Percentiles rank a stretch among this genome's conserved stretches.
phyloP scores from a whole-genome alignment of 2,888 invertebrate genomes.

The Diploptera punctata region DNA sequence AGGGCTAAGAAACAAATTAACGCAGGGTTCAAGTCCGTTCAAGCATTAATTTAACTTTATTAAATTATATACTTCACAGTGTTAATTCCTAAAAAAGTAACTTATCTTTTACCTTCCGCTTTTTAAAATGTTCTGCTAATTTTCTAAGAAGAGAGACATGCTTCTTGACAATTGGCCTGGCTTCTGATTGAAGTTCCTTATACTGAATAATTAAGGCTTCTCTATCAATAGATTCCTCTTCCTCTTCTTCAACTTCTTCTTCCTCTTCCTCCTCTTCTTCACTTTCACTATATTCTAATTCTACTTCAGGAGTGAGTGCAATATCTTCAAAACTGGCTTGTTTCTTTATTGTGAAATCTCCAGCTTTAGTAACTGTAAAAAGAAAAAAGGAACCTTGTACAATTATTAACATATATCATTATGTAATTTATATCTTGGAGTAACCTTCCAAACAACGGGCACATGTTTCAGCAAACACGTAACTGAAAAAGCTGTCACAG shows the following conservation, averaged over 20 bases:
- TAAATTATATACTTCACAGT: no score
- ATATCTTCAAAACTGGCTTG: background rate
- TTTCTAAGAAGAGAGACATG: conserved; percentile 52
- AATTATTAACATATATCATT: no score
- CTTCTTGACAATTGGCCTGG: conserved; percentile 40
- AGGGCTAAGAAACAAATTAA: no score
- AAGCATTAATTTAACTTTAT: no score
- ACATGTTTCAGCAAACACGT: no score
- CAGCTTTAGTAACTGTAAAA: background rate
- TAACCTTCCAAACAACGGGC: no score
- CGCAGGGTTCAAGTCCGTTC: no score
- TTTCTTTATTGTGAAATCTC: background rate
- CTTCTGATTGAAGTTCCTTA: conserved; percentile 39
- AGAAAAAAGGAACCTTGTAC: no score
- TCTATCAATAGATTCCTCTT: conserved; percentile 43
- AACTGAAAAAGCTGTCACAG: no score
- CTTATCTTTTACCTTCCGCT: no score
- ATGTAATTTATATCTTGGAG: no score
- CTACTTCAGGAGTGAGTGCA: background rate
- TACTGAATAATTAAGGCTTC: conserved; percentile 42
- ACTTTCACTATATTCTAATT: background rate
- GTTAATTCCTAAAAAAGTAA: no score
- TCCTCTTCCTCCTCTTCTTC: conserved; percentile 37
- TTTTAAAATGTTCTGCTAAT: conserved; percentile 51
- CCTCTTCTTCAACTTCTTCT: conserved; percentile 36